Conservation (phyloP, 2,797 vertebrate species). For the Alfaro cultratus region DNA sequence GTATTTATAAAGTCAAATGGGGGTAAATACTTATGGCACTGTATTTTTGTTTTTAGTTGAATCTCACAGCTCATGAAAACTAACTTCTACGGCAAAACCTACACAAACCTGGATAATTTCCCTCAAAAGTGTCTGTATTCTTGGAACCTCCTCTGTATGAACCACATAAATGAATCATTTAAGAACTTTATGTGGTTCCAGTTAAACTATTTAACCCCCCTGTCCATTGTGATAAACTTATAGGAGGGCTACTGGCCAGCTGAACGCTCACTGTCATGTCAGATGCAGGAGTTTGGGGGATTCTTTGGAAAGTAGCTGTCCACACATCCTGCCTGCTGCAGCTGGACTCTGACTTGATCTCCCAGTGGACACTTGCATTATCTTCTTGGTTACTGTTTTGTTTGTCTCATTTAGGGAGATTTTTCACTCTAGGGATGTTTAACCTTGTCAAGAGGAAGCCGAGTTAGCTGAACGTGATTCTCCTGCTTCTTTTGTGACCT, state of each 20-base stretch:
- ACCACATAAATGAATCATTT: conserved; percentile 25
- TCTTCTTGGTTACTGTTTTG: background rate
- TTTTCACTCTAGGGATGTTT: background rate
- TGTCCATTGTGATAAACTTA: conserved; percentile 3
- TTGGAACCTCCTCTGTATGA: background rate
- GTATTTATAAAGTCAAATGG: background rate
- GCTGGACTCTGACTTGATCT: conserved; percentile 63
- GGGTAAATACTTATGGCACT: background rate
- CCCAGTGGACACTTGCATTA: conserved; percentile 37
- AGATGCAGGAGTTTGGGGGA: conserved; percentile 42
- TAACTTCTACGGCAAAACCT: background rate
- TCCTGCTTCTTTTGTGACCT: conserved; percentile 5
- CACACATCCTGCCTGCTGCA: conserved; percentile 43
- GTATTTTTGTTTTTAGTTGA: background rate
- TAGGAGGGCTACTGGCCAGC: background rate
- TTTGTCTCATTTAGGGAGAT: conserved; percentile 5
- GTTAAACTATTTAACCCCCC: conserved; percentile 3
- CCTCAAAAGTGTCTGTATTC: background rate
- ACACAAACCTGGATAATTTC: background rate
- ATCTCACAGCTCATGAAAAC: background rate
- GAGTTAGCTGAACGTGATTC: conserved; percentile 3
- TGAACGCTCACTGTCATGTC: conserved; percentile 3
- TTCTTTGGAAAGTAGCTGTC: conserved; percentile 53
- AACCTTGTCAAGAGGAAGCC: conserved; percentile 23
- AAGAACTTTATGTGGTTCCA: conserved; percentile 20